Percentiles rank a stretch among this genome's conserved stretches.
Conservation (phyloP, 2,888 invertebrate species). For the Buathra laborator region DNA sequence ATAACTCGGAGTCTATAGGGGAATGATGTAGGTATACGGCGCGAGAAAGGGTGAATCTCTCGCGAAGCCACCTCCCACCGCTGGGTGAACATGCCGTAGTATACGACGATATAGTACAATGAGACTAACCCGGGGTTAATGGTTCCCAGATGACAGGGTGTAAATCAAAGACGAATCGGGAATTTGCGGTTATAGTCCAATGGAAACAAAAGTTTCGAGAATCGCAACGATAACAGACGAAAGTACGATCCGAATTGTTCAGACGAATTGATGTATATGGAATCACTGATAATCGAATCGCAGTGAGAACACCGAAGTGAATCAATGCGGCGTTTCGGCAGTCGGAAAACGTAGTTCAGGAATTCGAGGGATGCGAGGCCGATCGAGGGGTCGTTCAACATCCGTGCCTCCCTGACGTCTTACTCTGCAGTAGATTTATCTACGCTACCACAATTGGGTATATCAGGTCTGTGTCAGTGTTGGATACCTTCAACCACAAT, state of each 20-base stretch:
- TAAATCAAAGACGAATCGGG: constrained; percentile 71
- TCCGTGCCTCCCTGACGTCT: constrained; percentile 53
- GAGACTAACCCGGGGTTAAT: constrained; percentile 24
- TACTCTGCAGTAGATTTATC: constrained; percentile 43
- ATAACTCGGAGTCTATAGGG: constrained; percentile 40
- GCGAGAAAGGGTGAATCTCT: constrained; percentile 48
- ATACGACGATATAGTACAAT: constrained; percentile 11
- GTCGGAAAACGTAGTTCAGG: constrained; percentile 30
- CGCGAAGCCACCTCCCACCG: neutral
- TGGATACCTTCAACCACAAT: neutral
- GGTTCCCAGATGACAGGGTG: constrained; percentile 69
- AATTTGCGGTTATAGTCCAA: constrained; percentile 6
- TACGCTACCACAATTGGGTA: constrained; percentile 10
- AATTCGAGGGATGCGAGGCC: constrained; percentile 58
- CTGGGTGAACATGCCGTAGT: neutral
- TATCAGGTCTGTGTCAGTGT: constrained; percentile 1
- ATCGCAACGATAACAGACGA: constrained; percentile 57
- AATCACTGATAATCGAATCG: constrained; percentile 29
- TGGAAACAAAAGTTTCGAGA: constrained; percentile 33
- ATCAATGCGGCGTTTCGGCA: constrained; percentile 44
- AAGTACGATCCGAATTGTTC: neutral
- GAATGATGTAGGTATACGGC: constrained; percentile 16
- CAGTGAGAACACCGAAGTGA: constrained; percentile 7
- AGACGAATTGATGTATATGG: neutral
- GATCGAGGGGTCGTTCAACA: constrained; percentile 49